Percentiles rank a stretch among this genome's conserved stretches.
Evolutionary conservation across 1,140 invertebrate genomes (phyloP).

Genomic region (Olivierus martensii): DNA sequence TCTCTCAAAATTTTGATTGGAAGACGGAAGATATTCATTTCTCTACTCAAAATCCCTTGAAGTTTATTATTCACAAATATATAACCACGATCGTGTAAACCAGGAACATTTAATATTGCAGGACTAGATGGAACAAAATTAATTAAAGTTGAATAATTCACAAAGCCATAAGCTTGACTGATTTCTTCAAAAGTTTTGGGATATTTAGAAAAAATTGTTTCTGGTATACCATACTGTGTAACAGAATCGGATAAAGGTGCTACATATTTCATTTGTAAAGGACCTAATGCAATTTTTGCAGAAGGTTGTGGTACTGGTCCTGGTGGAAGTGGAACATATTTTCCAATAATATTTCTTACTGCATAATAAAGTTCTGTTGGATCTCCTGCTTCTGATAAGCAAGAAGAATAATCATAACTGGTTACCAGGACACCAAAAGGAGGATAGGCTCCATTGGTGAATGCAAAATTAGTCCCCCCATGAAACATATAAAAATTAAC

Average conservation of each 20-base stretch:
- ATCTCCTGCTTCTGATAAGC: slow-evolving; percentile 66
- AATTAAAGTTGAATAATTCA: slow-evolving; percentile 53
- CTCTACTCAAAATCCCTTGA: slow-evolving; percentile 44
- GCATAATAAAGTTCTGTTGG: slow-evolving; percentile 62
- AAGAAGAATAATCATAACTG: slow-evolving; percentile 77
- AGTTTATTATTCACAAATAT: slow-evolving; percentile 49
- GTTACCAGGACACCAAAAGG: slow-evolving; percentile 38
- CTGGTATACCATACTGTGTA: background rate
- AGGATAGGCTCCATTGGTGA: slow-evolving; percentile 11
- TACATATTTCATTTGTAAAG: slow-evolving; percentile 12
- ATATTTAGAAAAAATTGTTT: slow-evolving; percentile 21
- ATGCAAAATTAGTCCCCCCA: slow-evolving; percentile 21
- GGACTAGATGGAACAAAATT: slow-evolving; percentile 35
- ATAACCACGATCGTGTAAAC: slow-evolving; percentile 53
- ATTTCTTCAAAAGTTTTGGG: slow-evolving; percentile 49
- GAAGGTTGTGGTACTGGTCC: slow-evolving; percentile 33
- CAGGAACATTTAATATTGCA: slow-evolving; percentile 37
- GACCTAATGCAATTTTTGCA: slow-evolving; percentile 31
- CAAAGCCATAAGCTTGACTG: slow-evolving; percentile 41
- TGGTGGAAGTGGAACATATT: slow-evolving; percentile 36
- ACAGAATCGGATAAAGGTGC: background rate
- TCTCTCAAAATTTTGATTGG: slow-evolving; percentile 38
- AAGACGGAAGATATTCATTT: slow-evolving; percentile 36
- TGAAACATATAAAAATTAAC: slow-evolving; percentile 49
- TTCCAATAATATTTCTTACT: slow-evolving; percentile 48